These are phyloP conservation scores for Pseudolaguvia tuberculata DNA, from an alignment of 2,113 vertebrate genomes.

Conservation along the genomic window DNA sequence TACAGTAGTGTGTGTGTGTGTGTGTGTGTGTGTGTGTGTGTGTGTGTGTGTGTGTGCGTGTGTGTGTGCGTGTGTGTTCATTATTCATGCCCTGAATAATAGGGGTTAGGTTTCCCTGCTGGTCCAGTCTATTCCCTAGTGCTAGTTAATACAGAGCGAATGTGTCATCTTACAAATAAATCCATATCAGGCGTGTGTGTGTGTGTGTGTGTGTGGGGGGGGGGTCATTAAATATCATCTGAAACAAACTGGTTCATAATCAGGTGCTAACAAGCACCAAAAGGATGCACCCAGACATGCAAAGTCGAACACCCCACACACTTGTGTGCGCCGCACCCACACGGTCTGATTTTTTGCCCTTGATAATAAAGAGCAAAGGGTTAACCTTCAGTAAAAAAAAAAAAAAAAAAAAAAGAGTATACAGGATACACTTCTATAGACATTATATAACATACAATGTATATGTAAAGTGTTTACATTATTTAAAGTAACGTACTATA, in stretches of 20 bases:
- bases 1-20: conserved; percentile 18
- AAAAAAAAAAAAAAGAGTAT: too few relatives aligned
- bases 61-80: conserved; percentile 23
- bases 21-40: conserved; percentile 18
- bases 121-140: conserved; percentile 37
- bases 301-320: conserved; percentile 8
- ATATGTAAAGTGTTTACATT: too few relatives aligned
- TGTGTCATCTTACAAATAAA: conserved; percentile 38
- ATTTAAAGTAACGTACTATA: too few relatives aligned
- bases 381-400: neutral
- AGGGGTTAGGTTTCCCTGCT: conserved; percentile 46
- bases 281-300: conserved; percentile 17
- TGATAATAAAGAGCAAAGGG: neutral
- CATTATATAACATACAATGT: too few relatives aligned
- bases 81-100: conserved; percentile 48
- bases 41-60: too few relatives aligned
- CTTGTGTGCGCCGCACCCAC: neutral
- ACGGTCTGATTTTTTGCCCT: neutral
- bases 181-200: conserved; percentile 23
- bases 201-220: conserved; percentile 17
- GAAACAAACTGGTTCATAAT: conserved; percentile 3
- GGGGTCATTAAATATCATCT: neutral
- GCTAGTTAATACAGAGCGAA: conserved; percentile 31
- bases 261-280: conserved; percentile 2
- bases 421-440: too few relatives aligned